Conservation (phyloP, 2,797 vertebrate species). For the Odontamblyopus rebecca region DNA sequence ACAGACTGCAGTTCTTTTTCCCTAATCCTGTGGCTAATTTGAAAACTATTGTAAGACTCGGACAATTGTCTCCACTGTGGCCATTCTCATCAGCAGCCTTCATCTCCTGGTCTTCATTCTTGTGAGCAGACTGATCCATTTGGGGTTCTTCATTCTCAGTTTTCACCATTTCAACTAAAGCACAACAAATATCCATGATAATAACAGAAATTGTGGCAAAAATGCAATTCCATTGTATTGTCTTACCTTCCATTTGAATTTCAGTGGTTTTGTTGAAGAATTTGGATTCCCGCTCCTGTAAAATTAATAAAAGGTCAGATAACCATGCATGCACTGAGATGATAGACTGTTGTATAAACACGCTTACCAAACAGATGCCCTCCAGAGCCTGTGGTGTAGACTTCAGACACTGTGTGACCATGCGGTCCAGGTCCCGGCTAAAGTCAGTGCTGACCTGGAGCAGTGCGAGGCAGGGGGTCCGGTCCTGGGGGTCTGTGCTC, state of each 20-base stretch:
- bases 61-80: slow-evolving; percentile 68
- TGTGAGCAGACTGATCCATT: slow-evolving; percentile 48
- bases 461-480: slow-evolving; percentile 75
- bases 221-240: background rate
- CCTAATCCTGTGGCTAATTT: slow-evolving; percentile 70
- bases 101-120: slow-evolving; percentile 55
- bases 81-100: slow-evolving; percentile 73
- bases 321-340: background rate
- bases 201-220: background rate
- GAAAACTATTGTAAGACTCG: slow-evolving; percentile 70
- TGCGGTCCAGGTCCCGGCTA: slow-evolving; percentile 80
- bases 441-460: slow-evolving; percentile 80
- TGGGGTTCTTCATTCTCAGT: slow-evolving; percentile 57
- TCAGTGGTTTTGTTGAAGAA: slow-evolving; percentile 70
- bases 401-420: slow-evolving; percentile 82
- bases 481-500: slow-evolving; percentile 68
- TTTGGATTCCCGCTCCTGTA: slow-evolving; percentile 82
- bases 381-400: slow-evolving; percentile 81
- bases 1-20: slow-evolving; percentile 63
- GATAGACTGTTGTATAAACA: background rate
- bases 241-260: slow-evolving; percentile 74
- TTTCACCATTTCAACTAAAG: slow-evolving; percentile 61
- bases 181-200: background rate
- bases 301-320: slow-evolving; percentile 1
- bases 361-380: slow-evolving; percentile 80